Conservation (phyloP, 2,888 invertebrate species). For the Drosophila pegasa region DNA sequence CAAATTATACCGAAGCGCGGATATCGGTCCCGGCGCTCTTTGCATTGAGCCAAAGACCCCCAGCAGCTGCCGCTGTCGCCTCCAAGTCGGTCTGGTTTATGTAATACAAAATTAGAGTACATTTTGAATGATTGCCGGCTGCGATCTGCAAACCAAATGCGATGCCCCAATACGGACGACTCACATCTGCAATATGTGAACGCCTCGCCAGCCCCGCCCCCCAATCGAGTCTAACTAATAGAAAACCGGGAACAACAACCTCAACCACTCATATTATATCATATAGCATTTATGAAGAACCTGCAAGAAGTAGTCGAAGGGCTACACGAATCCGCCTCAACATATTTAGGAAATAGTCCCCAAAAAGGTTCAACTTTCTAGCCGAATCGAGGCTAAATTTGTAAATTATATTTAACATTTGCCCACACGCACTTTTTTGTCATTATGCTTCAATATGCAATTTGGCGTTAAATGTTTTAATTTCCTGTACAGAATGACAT, state of each 20-base stretch:
- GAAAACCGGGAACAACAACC: constrained; percentile 23
- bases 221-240: constrained; percentile 39
- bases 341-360: neutral
- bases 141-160: constrained; percentile 74
- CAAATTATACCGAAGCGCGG: constrained; percentile 77
- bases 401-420: constrained; percentile 37
- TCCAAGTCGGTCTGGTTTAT: constrained; percentile 55
- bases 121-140: constrained; percentile 74
- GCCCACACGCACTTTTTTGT: constrained; percentile 47
- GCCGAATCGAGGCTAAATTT: constrained; percentile 17
- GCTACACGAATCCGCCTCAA: neutral
- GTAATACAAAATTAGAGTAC: constrained; percentile 78
- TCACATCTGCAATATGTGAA: constrained; percentile 17
- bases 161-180: constrained; percentile 42
- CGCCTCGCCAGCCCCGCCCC: neutral
- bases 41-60: constrained; percentile 44
- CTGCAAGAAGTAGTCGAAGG: neutral
- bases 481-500: constrained; percentile 82
- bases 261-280: constrained; percentile 1
- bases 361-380: neutral
- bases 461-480: constrained; percentile 79
- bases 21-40: constrained; percentile 49
- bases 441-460: constrained; percentile 59
- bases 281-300: neutral
- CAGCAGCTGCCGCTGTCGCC: constrained; percentile 26